Evolutionary conservation across 2,888 invertebrate species (phyloP), one percentile per base, ranked within the genome.

Genomic region (Resseliella maxima): DNA sequence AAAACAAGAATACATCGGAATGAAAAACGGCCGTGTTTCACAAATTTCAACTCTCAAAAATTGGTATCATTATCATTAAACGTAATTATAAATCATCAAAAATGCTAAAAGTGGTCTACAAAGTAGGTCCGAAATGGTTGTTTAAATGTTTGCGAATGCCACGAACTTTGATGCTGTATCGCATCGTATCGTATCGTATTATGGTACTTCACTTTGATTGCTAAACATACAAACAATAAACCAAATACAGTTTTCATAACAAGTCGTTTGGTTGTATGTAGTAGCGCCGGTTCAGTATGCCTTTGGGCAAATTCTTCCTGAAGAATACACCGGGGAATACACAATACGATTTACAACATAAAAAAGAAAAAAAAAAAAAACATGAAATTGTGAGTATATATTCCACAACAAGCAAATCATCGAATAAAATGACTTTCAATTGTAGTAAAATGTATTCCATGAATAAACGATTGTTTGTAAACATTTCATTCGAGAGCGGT

Each of bases 401-500:
- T n/a, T 31, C 72, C 1, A 59, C 8, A 50, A 8, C 8, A 31
- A n/a, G 35, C 24, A 59, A 72, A 72, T 72, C 72, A 72, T 27
- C 12, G 72, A 72, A 72, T 72, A 72, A 72, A 72, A 72, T 15
- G 31, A 72, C 72, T 72, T 72, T 35, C 72, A 72, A 72, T 31
- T 72, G 72, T 72, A 3, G 72, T 72, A 72, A 72, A 72, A 72
- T 72, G 72, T 72, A 72, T 72, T 72, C 72, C 72, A 72, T 72
- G 72, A 72, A 72, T 72, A 72, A 72, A 72, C 72, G 72, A 72
- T 72, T 72, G 72, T 72, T 27, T 72, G 72, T 72, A 72, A 72
- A 72, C 72, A 72, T 72, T 72, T 12, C 50, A 3, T 18, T 8
- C 5, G 72, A 31, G 72, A 15, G 31, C 72, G n/a, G n/a, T 15